A percentile compares a stretch with the other conserved stretches of the same genome.
Evolutionary conservation across 1,140 invertebrate species (phyloP).

Genomic region (Bombus pyrosoma): DNA sequence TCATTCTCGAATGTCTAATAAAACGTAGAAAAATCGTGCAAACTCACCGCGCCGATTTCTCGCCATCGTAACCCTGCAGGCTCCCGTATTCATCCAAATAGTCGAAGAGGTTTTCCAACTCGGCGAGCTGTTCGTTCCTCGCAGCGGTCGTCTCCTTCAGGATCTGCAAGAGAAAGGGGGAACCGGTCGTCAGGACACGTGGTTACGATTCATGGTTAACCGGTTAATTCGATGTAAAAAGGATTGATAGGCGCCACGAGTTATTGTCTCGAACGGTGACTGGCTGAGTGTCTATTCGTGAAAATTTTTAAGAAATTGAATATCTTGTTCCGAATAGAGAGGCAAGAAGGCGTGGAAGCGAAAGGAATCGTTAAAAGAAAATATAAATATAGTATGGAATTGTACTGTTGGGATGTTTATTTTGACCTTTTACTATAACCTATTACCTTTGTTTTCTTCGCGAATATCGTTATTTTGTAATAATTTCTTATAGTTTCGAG

Average conservation of each 20-base stretch:
- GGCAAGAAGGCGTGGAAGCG: neutral
- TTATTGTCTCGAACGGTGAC: neutral
- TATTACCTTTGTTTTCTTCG: neutral
- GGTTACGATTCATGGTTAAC: neutral
- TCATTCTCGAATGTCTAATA: conserved; percentile 5
- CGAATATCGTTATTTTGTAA: too few relatives aligned
- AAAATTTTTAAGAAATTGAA: neutral
- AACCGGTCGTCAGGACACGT: neutral
- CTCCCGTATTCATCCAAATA: conserved; percentile 84
- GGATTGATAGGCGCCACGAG: neutral
- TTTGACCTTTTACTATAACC: neutral
- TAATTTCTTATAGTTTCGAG: too few relatives aligned
- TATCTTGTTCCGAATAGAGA: neutral
- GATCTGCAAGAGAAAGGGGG: conserved; percentile 50
- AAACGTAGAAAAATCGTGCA: conserved; percentile 45
- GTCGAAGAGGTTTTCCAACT: conserved; percentile 85
- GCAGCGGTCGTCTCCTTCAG: conserved; percentile 80
- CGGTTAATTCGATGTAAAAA: neutral
- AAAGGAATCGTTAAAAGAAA: neutral
- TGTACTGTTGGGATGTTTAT: neutral
- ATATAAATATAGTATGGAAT: neutral
- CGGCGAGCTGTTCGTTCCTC: conserved; percentile 84
- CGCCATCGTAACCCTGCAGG: conserved; percentile 81
- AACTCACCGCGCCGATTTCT: conserved; percentile 79
- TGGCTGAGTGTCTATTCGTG: neutral